Evolutionary conservation across 2,888 invertebrate species (phyloP), one percentile per base, ranked within the genome.

Genomic region (Macrophya alboannulata): DNA sequence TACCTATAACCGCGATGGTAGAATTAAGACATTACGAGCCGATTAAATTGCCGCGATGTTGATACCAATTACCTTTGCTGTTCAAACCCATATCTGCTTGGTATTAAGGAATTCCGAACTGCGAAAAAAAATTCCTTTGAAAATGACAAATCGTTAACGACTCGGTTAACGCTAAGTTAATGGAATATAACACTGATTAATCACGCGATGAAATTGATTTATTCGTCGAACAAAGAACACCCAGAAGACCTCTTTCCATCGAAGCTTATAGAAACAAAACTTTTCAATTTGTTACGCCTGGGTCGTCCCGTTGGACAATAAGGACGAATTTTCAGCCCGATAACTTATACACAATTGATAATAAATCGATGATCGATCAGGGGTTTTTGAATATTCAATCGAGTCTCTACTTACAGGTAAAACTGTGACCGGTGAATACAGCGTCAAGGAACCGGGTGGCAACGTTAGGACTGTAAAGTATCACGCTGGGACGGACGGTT

Each of bases 391-490:
- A 25, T 12, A 12, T 62, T 3, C 10, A 62, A 31, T 31, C 31
- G 3, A 1, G 3, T 3, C 1, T 31, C 3, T 31, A 31, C 31
- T 3, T 21, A 15, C 85, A 89, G 92, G 92, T 25, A 89, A 89
- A 79, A 89, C 88, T 55, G 90, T 92, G 43, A 88, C 89, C 48
- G 92, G 93, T 12, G 91, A 92, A 85, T 93, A 93, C 88, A 89
- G 90, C 55, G 88, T 93, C 8, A 89, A 90, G 79, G 93, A 93
- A 84, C 92, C 93, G 4, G 92, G 92, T 68, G 93, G 92, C 76
- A 88, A 85, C 85, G 86, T 90, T 59, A 86, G 92, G 45, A 89
- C 89, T n/a, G 93, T 93, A 12, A 89, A 89, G 40, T 93, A 93
- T 86, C 87, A 86, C 55, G 93, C 93, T 25, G 92, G 92, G 87